Evolutionary conservation across 2,797 vertebrate species (phyloP).

Genomic region (Enteromius afrohamiltoni): DNA sequence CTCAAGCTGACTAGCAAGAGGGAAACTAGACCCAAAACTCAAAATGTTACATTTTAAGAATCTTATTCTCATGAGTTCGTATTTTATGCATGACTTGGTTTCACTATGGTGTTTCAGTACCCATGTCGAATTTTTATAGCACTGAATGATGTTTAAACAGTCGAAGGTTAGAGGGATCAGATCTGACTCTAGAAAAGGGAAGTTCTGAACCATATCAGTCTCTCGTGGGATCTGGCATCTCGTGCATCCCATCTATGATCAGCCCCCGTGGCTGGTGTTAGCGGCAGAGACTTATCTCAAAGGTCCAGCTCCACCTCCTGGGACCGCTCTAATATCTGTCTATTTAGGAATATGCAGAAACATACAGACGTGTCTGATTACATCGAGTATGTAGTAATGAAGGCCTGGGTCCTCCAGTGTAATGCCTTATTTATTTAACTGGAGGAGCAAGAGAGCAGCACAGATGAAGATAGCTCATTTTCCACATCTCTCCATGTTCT

Average conservation of each 20-base stretch:
- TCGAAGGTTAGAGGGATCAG: background rate
- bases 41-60: background rate
- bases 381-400: constrained; percentile 79
- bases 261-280: constrained; percentile 65
- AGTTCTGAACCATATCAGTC: background rate
- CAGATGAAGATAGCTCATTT: constrained; percentile 78
- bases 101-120: background rate
- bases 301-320: constrained; percentile 65
- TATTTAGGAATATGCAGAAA: constrained; percentile 73
- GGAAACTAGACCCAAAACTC: background rate
- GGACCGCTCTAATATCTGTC: constrained; percentile 71
- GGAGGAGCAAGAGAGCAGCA: constrained; percentile 70
- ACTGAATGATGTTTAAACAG: background rate
- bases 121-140: background rate
- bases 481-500: constrained; percentile 65
- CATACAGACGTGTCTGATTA: constrained; percentile 78
- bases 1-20: background rate
- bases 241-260: constrained; percentile 57
- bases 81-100: background rate
- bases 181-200: background rate
- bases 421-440: constrained; percentile 87
- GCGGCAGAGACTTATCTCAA: constrained; percentile 62
- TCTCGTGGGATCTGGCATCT: constrained; percentile 41
- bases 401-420: constrained; percentile 76
- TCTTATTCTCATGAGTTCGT: background rate